Percentiles rank a stretch among this genome's conserved stretches.
Evolutionary conservation across 2,113 vertebrate genomes (phyloP).

Genomic region (Geococcyx californianus): DNA sequence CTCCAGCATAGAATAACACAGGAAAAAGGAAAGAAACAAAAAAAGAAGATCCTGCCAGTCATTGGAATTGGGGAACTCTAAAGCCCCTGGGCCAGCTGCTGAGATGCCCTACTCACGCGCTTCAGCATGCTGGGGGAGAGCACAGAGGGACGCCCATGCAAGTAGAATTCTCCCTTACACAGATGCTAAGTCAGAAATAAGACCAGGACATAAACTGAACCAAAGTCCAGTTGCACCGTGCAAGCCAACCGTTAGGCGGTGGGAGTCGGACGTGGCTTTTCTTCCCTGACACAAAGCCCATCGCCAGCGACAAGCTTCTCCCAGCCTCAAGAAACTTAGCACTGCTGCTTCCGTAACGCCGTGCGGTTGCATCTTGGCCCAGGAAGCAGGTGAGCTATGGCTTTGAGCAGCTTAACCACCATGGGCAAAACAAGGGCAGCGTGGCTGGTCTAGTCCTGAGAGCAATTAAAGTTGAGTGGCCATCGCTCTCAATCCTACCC

Average conservation of each 20-base stretch:
- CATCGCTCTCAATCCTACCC: neutral
- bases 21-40: neutral
- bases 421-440: neutral
- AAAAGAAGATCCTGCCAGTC: neutral
- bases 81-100: neutral
- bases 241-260: neutral
- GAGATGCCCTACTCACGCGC: neutral
- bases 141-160: neutral
- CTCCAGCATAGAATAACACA: neutral
- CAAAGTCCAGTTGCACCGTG: neutral
- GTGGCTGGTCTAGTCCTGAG: slow-evolving; percentile 47
- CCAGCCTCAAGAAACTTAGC: neutral
- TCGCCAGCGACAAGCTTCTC: slow-evolving; percentile 61
- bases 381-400: slow-evolving; percentile 43
- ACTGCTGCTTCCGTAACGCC: neutral
- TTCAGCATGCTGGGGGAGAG: neutral
- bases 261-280: neutral
- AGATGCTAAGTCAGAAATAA: neutral
- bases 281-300: slow-evolving; percentile 41
- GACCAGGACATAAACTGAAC: neutral
- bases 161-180: neutral
- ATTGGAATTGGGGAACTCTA: neutral
- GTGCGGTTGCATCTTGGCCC: neutral
- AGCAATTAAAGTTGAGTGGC: slow-evolving; percentile 6
- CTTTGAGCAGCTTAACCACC: slow-evolving; percentile 39